phyloP scores from a whole-genome alignment of 2,888 invertebrate genomes.

The Dascillus cervinus region DNA sequence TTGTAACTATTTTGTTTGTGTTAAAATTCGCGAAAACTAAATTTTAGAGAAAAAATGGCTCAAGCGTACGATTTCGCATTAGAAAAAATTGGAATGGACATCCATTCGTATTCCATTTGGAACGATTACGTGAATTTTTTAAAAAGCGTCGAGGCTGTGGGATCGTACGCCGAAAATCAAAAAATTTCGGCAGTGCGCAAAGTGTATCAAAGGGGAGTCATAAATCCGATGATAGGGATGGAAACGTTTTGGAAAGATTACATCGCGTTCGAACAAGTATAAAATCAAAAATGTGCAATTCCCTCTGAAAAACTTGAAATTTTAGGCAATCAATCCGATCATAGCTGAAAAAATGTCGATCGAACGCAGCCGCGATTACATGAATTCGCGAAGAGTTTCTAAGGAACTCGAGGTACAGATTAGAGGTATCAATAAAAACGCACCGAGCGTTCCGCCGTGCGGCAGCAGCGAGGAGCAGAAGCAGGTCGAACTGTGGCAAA shows the following conservation, averaged over 20 bases:
- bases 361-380: slow-evolving; percentile 93
- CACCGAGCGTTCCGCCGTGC: slow-evolving; percentile 94
- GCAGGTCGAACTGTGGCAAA: slow-evolving; percentile 98
- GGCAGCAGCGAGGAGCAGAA: slow-evolving; percentile 83
- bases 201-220: slow-evolving; percentile 91
- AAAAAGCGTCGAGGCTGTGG: slow-evolving; percentile 93
- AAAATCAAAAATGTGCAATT: too few relatives aligned
- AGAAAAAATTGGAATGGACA: slow-evolving; percentile 98
- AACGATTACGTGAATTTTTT: slow-evolving; percentile 95
- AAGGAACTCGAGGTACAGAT: slow-evolving; percentile 95
- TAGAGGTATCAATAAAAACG: slow-evolving; percentile 88
- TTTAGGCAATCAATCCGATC: slow-evolving; percentile 55
- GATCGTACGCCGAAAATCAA: slow-evolving; percentile 99
- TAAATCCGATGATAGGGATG: slow-evolving; percentile 95
- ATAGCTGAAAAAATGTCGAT: slow-evolving; percentile 97
- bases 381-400: slow-evolving; percentile 93
- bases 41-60: slow-evolving; percentile 92
- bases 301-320: too few relatives aligned
- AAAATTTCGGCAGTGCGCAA: slow-evolving; percentile 97
- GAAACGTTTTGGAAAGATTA: slow-evolving; percentile 98
- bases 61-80: slow-evolving; percentile 99
- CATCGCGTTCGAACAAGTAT: slow-evolving; percentile 84
- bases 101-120: slow-evolving; percentile 95
- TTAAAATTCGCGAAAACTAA: too few relatives aligned
- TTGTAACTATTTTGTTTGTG: too few relatives aligned